A percentile compares a stretch with the other conserved stretches of the same genome.
These are phyloP conservation scores for Diadromus collaris DNA, from an alignment of 2,888 invertebrate genomes.

Conservation along the genomic window DNA sequence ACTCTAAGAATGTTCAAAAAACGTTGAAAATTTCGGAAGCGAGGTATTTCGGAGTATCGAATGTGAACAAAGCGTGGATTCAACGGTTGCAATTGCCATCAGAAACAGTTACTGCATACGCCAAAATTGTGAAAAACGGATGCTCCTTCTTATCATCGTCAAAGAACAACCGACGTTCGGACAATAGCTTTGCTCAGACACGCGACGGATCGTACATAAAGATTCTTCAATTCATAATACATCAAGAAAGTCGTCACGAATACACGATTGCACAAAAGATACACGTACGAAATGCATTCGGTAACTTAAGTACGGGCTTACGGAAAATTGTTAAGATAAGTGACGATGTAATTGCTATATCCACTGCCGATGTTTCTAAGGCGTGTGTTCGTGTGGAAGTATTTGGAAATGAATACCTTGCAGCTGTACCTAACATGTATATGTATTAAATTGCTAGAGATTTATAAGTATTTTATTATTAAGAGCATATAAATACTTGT, in stretches of 20 bases:
- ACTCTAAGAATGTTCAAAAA: constrained; percentile 7
- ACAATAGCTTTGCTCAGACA: constrained; percentile 28
- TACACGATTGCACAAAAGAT: constrained; percentile 24
- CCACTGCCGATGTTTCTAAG: not conserved
- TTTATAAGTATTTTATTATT: not conserved
- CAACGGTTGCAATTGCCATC: no score
- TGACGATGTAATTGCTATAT: not conserved
- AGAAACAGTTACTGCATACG: no score
- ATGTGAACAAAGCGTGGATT: not conserved
- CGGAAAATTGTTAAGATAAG: constrained; percentile 7
- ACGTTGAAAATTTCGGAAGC: constrained; percentile 6
- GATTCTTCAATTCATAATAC: constrained; percentile 20
- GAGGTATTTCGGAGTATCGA: constrained; percentile 1
- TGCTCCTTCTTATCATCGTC: constrained; percentile 16
- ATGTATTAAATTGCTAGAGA: not conserved
- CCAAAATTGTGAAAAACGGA: constrained; percentile 23
- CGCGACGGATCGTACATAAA: constrained; percentile 19
- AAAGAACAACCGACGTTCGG: constrained; percentile 6
- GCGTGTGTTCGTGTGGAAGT: not conserved
- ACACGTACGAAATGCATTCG: constrained; percentile 14
- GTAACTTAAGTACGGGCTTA: constrained; percentile 5
- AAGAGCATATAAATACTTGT: not conserved
- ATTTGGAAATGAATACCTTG: not conserved
- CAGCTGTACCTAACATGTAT: constrained; percentile 8
- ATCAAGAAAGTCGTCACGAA: constrained; percentile 13